phyloP scores from a whole-genome alignment of 2,113 vertebrate genomes.

The Lampris megalopsis region DNA sequence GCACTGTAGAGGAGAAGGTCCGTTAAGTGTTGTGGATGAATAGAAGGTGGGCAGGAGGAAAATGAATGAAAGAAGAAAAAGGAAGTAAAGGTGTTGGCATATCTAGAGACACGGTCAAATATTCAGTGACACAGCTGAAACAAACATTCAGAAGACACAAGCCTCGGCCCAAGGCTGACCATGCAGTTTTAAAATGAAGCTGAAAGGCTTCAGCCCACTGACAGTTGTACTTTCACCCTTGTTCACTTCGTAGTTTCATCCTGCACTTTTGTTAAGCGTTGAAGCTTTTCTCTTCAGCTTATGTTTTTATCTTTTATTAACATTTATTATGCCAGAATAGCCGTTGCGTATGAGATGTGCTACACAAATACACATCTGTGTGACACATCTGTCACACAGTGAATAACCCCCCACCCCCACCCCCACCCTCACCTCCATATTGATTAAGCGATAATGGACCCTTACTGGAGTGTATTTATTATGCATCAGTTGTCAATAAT shows the following conservation, averaged over 20 bases:
- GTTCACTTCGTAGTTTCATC: background rate
- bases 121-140: too few relatives aligned
- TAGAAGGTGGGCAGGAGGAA: background rate
- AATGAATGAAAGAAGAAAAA: background rate
- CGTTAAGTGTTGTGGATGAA: too few relatives aligned
- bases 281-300: too few relatives aligned
- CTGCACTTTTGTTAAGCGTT: too few relatives aligned
- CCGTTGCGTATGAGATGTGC: background rate
- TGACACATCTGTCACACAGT: slow-evolving; percentile 75
- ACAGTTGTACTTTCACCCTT: background rate
- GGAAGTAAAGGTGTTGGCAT: background rate
- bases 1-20: background rate
- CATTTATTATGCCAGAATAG: too few relatives aligned
- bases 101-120: too few relatives aligned
- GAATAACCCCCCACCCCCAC: slow-evolving; percentile 21
- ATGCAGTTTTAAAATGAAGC: too few relatives aligned
- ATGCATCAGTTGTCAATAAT: slow-evolving; percentile 88
- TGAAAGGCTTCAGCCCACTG: too few relatives aligned
- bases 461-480: slow-evolving; percentile 89
- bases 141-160: too few relatives aligned
- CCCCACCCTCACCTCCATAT: slow-evolving; percentile 68
- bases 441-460: slow-evolving; percentile 88
- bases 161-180: too few relatives aligned
- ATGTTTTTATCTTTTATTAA: too few relatives aligned
- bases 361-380: slow-evolving; percentile 40